These are phyloP conservation scores for Tenthredo notha DNA, from an alignment of 2,888 invertebrate genomes.

Conservation along the genomic window DNA sequence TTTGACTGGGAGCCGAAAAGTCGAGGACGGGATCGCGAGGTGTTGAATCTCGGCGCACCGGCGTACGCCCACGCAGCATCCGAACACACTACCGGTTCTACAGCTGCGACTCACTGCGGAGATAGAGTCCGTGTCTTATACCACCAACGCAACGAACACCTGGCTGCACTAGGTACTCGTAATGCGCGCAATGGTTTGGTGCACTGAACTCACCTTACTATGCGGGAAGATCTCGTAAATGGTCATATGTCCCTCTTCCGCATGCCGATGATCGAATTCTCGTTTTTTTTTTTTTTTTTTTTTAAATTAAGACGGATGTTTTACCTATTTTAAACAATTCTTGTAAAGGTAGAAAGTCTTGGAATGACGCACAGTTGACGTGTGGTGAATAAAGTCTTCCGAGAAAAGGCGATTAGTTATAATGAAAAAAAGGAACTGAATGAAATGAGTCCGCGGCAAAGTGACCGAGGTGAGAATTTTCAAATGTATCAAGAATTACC, in stretches of 20 bases:
- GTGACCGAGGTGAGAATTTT: background rate
- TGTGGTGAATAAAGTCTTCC: slow-evolving; percentile 4
- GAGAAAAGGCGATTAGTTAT: background rate
- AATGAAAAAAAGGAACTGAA: background rate
- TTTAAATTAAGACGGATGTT: background rate
- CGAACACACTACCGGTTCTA: slow-evolving; percentile 45
- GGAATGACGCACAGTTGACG: background rate
- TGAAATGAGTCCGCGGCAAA: background rate
- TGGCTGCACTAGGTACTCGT: slow-evolving; percentile 31
- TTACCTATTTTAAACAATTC: too few relatives aligned
- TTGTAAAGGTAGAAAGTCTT: background rate
- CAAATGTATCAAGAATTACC: slow-evolving; percentile 17
- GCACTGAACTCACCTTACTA: slow-evolving; percentile 27
- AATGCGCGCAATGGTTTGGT: slow-evolving; percentile 28
- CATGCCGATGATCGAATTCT: slow-evolving; percentile 2
- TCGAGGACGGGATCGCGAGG: slow-evolving; percentile 29
- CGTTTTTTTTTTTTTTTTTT: background rate
- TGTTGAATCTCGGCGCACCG: slow-evolving; percentile 39
- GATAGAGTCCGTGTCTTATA: slow-evolving; percentile 21
- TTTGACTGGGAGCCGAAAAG: slow-evolving; percentile 4
- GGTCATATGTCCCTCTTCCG: background rate
- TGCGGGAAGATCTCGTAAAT: slow-evolving; percentile 17
- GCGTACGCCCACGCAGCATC: slow-evolving; percentile 25
- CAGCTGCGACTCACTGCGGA: slow-evolving; percentile 37
- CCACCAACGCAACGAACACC: slow-evolving; percentile 46